These are phyloP conservation scores for Sapayoa aenigma DNA, from an alignment of 2,113 vertebrate genomes.

Conservation along the genomic window DNA sequence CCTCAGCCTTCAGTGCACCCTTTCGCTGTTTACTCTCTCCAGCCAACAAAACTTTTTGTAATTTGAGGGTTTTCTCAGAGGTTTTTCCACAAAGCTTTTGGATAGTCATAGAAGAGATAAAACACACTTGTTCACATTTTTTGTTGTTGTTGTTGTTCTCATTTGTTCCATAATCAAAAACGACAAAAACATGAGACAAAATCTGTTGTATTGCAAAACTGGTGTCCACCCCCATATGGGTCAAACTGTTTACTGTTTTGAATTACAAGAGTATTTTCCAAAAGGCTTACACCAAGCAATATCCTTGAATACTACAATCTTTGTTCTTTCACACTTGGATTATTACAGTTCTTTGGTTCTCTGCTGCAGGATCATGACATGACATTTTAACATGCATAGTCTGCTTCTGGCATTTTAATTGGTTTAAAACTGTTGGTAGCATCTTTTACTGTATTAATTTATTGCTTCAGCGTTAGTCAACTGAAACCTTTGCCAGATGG, in stretches of 20 bases:
- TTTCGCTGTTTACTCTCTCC: neutral
- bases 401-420: constrained; percentile 71
- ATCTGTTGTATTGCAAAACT: neutral
- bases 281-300: neutral
- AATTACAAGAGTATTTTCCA: neutral
- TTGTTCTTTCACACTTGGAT: constrained; percentile 34
- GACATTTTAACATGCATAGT: constrained; percentile 70
- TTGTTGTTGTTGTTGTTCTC: too few species aligned
- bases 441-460: constrained; percentile 78
- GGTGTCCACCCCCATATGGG: neutral
- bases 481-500: constrained; percentile 77
- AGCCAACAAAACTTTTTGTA: neutral
- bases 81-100: neutral
- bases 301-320: constrained; percentile 18
- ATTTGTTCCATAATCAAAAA: too few species aligned
- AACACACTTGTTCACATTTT: too few species aligned
- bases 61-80: neutral
- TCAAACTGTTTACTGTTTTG: neutral
- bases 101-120: neutral
- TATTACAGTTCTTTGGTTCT: constrained; percentile 56
- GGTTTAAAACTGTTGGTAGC: constrained; percentile 68
- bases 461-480: constrained; percentile 73
- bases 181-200: neutral
- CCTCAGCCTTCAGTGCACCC: accelerated
- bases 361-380: constrained; percentile 62